Conservation (phyloP, 2,888 invertebrate species). For the Erynnis tages region DNA sequence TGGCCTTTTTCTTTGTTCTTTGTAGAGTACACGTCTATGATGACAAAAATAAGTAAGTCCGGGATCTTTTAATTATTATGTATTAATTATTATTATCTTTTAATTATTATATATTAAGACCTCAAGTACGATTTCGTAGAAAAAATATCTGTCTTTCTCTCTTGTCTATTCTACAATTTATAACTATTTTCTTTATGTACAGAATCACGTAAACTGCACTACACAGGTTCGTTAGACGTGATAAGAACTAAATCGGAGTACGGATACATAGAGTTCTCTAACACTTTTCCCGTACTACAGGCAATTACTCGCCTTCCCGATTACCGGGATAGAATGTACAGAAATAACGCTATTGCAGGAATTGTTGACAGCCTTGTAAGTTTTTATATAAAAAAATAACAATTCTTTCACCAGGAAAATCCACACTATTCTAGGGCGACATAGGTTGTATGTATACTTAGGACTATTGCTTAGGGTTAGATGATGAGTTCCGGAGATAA, state of each 20-base stretch:
- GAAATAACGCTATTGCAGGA: conserved; percentile 84
- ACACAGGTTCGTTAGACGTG: conserved; percentile 55
- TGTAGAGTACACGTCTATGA: conserved; percentile 52
- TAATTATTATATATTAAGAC: no score
- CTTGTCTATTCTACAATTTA: neutral
- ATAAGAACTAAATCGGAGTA: conserved; percentile 40
- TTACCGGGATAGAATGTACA: conserved; percentile 84
- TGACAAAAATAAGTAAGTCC: conserved; percentile 55
- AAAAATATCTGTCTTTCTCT: no score
- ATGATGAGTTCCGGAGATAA: no score
- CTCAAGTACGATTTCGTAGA: no score
- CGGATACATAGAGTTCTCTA: conserved; percentile 64
- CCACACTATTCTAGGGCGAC: no score
- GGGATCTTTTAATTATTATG: neutral
- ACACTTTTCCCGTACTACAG: conserved; percentile 85
- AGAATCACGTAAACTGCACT: conserved; percentile 57
- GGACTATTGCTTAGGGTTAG: no score
- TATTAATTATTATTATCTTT: neutral
- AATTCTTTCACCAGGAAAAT: neutral
- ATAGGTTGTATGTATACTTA: no score
- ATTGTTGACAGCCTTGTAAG: conserved; percentile 83
- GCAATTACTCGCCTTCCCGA: conserved; percentile 84
- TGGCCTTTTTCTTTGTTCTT: conserved; percentile 35
- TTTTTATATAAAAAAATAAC: conserved; percentile 8
- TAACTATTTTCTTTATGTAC: neutral